These are phyloP conservation scores for Trogon surrucura DNA, from an alignment of 2,113 vertebrate species.

Conservation along the genomic window DNA sequence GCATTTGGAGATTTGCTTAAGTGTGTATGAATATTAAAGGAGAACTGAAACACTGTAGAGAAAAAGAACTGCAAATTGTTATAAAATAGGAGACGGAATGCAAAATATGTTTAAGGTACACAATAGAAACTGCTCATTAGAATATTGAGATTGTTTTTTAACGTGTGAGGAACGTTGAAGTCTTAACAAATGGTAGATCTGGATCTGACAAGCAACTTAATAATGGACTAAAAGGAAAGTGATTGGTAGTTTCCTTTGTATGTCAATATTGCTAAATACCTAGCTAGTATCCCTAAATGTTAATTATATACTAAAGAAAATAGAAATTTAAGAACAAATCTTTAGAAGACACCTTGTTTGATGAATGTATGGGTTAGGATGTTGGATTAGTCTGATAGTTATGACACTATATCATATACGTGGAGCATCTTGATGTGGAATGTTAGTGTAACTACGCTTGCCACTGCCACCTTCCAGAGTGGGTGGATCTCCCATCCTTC, in stretches of 20 bases:
- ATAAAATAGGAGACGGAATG: neutral
- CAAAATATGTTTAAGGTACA: neutral
- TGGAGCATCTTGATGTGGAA: neutral
- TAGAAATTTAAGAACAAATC: neutral
- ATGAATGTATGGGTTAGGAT: neutral
- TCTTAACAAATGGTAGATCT: neutral
- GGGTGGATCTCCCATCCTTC: neutral
- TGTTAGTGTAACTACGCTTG: neutral
- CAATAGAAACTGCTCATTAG: neutral
- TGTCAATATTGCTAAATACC: neutral
- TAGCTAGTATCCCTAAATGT: neutral
- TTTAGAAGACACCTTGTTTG: neutral
- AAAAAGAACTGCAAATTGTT: neutral
- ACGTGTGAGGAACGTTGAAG: neutral
- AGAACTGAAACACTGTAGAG: neutral
- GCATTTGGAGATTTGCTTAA: neutral
- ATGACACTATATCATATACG: neutral
- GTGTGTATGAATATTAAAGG: neutral
- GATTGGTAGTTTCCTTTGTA: neutral
- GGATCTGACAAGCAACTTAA: neutral
- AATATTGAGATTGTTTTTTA: neutral
- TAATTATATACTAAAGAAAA: neutral
- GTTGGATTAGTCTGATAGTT: neutral
- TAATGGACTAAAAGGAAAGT: neutral
- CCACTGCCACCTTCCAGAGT: neutral